These are phyloP conservation scores for Acrocephalus arundinaceus DNA, from an alignment of 2,113 vertebrate species.

Conservation along the genomic window DNA sequence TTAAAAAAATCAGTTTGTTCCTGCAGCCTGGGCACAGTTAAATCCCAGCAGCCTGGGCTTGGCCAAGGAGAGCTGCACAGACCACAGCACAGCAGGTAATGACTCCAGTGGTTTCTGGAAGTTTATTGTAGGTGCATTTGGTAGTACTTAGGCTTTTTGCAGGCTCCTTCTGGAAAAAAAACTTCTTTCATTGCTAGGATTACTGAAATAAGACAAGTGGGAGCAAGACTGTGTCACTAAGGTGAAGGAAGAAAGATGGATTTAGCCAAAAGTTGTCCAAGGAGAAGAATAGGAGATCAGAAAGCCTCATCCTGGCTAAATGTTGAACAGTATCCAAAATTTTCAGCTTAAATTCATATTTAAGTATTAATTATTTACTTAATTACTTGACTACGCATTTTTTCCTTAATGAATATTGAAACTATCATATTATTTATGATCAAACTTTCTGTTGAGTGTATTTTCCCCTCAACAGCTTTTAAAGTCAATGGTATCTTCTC, in stretches of 20 bases:
- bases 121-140: not conserved
- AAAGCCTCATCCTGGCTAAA: not conserved
- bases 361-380: not conserved
- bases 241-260: not conserved
- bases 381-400: not conserved
- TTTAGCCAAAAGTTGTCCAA: not conserved
- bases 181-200: not conserved
- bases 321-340: not conserved
- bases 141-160: not conserved
- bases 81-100: not conserved
- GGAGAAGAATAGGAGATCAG: not conserved
- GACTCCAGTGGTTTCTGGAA: not conserved
- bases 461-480: not conserved
- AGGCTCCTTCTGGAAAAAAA: not conserved
- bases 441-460: not conserved
- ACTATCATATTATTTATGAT: not conserved
- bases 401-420: not conserved
- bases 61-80: not conserved
- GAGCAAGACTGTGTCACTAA: not conserved
- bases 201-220: not conserved
- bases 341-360: not conserved
- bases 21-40: not conserved
- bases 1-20: not conserved
- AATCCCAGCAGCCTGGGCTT: not conserved
- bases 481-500: not conserved